Percentiles rank a stretch among this genome's conserved stretches.
phyloP scores from a whole-genome alignment of 2,888 invertebrate genomes.

The Epinotia ramella region DNA sequence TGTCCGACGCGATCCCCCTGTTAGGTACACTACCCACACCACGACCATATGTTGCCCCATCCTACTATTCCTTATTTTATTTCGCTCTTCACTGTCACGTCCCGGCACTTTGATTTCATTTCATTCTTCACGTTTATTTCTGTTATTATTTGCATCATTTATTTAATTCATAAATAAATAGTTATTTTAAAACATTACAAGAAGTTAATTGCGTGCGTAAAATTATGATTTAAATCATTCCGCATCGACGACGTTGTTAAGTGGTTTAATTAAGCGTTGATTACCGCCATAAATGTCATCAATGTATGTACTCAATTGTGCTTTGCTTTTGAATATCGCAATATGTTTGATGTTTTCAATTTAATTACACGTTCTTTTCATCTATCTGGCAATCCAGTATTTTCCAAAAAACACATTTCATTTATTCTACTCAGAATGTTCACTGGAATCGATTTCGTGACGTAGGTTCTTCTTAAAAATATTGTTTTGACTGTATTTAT shows the following conservation, averaged over 20 bases:
- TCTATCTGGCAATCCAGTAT: constrained; percentile 28
- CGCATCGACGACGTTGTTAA: constrained; percentile 57
- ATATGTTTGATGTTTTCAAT: constrained; percentile 50
- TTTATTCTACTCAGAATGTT: constrained; percentile 45
- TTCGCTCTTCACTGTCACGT: constrained; percentile 63
- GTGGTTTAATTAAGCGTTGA: constrained; percentile 57
- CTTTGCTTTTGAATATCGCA: constrained; percentile 50
- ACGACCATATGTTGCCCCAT: constrained; percentile 64
- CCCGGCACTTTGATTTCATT: constrained; percentile 61
- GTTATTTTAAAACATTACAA: constrained; percentile 83
- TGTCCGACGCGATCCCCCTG: constrained; percentile 99
- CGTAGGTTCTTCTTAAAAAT: constrained; percentile 44
- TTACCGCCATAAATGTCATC: constrained; percentile 43
- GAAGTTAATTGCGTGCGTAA: constrained; percentile 78
- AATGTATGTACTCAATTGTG: constrained; percentile 47
- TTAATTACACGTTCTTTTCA: constrained; percentile 45
- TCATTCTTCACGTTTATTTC: constrained; percentile 57
- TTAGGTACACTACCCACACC: constrained; percentile 93
- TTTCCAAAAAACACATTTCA: constrained; percentile 2
- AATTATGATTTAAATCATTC: constrained; percentile 52
- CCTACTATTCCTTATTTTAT: constrained; percentile 64
- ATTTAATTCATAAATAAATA: constrained; percentile 58
- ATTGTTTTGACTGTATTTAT: neutral
- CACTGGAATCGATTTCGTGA: constrained; percentile 82
- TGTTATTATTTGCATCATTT: constrained; percentile 53